These are phyloP conservation scores for Sebastes cheni DNA, from an alignment of 2,797 vertebrate genomes.

Conservation along the genomic window DNA sequence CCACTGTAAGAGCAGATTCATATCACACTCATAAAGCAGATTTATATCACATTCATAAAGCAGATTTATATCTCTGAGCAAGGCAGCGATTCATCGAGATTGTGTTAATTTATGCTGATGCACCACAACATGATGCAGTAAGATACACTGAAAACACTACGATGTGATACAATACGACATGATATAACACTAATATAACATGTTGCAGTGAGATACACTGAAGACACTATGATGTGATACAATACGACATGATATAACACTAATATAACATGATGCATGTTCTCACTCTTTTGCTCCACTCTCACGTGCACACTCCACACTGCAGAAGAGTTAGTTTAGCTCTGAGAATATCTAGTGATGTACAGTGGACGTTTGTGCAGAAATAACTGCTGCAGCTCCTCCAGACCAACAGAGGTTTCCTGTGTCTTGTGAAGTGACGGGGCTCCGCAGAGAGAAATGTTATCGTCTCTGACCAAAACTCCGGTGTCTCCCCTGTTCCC, in stretches of 20 bases:
- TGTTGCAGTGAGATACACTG: background rate
- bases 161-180: background rate
- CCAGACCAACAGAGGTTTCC: too few species aligned
- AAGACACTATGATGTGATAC: background rate
- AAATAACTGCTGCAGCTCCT: too few species aligned
- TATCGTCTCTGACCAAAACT: too few species aligned
- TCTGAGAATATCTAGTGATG: too few species aligned
- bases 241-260: background rate
- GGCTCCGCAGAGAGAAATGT: too few species aligned
- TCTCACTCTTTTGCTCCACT: too few species aligned
- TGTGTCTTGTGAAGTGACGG: too few species aligned
- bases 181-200: background rate
- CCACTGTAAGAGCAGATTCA: conserved; percentile 44
- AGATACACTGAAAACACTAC: background rate
- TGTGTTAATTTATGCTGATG: conserved; percentile 37
- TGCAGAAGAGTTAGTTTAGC: too few species aligned
- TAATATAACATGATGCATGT: background rate
- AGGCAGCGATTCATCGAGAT: conserved; percentile 37
- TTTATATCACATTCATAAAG: conserved; percentile 61
- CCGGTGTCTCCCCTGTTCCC: too few species aligned
- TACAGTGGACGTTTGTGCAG: too few species aligned
- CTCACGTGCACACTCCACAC: too few species aligned
- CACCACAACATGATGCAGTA: conserved; percentile 11
- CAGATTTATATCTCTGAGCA: conserved; percentile 49
- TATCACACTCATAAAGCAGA: conserved; percentile 7